A percentile compares a stretch with the other conserved stretches of the same genome.
phyloP scores from a whole-genome alignment of 2,888 invertebrate species.

The Lycocerus yunnanus region DNA sequence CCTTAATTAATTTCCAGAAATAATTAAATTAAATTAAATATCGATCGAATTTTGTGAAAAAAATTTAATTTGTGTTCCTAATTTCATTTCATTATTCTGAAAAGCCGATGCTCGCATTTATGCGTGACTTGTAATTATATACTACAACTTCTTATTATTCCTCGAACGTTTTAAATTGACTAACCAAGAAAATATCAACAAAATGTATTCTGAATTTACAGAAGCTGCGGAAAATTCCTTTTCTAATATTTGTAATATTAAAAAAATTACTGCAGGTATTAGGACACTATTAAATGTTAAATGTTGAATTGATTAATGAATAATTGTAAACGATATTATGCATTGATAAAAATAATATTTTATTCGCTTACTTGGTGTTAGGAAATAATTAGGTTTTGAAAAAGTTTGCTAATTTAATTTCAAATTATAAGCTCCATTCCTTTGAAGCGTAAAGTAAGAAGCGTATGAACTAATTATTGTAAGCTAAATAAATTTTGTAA shows the following conservation, averaged over 20 bases:
- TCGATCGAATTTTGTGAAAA: background rate
- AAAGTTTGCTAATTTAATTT: background rate
- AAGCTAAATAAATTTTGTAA: background rate
- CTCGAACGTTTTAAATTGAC: background rate
- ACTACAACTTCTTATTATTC: background rate
- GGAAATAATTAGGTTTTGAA: background rate
- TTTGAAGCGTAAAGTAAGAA: too few relatives aligned
- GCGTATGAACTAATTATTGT: too few relatives aligned
- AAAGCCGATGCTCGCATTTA: background rate
- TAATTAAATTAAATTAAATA: background rate
- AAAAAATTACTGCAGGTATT: background rate
- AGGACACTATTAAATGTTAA: background rate
- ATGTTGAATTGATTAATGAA: background rate
- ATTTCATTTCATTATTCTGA: background rate
- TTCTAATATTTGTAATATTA: background rate
- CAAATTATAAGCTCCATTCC: background rate
- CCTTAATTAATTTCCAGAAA: background rate
- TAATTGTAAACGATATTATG: background rate
- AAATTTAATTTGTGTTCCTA: background rate
- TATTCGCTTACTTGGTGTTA: too few relatives aligned
- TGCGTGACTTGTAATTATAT: background rate
- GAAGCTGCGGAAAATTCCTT: background rate
- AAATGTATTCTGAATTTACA: background rate
- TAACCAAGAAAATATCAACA: background rate
- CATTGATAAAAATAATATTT: background rate